These are phyloP conservation scores for Turritopsis rubra DNA, from an alignment of 30 jellyfish, hydroid and myxozoan genomes.

Conservation along the genomic window DNA sequence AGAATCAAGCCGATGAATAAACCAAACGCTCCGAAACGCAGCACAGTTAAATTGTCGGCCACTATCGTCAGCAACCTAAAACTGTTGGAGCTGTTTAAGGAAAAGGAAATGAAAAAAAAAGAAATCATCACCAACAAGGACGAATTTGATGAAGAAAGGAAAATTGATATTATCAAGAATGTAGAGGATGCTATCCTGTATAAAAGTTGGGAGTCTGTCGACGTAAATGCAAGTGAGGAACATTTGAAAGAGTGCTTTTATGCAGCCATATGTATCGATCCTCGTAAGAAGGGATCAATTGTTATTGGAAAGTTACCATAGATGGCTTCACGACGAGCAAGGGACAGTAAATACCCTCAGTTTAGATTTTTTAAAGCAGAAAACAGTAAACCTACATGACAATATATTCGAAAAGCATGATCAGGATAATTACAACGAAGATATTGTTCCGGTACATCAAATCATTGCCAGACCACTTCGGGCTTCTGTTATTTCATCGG, in stretches of 20 bases:
- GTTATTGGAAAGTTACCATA: no score
- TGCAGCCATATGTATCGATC: no score
- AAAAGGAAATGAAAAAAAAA: conserved; percentile 11
- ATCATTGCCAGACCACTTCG: background rate
- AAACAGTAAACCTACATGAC: background rate
- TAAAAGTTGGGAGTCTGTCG: no score
- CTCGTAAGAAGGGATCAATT: no score
- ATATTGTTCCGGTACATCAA: background rate
- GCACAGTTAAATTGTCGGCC: conserved; percentile 20
- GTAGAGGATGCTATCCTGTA: background rate
- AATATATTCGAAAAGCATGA: background rate
- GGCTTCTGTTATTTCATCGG: background rate
- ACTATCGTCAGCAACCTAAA: conserved; percentile 10
- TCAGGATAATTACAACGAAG: background rate
- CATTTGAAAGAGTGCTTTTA: no score
- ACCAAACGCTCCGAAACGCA: background rate
- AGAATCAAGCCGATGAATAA: conserved; percentile 17
- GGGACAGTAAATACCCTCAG: background rate
- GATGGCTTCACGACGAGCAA: background rate
- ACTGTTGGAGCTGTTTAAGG: conserved; percentile 3
- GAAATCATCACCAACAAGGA: no score
- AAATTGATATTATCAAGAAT: no score
- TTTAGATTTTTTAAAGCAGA: no score
- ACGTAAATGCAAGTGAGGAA: no score
- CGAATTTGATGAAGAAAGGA: background rate